Evolutionary conservation across 2,888 invertebrate species (phyloP), one percentile per base, ranked within the genome.

Genomic region (Lithophane ornitopus): DNA sequence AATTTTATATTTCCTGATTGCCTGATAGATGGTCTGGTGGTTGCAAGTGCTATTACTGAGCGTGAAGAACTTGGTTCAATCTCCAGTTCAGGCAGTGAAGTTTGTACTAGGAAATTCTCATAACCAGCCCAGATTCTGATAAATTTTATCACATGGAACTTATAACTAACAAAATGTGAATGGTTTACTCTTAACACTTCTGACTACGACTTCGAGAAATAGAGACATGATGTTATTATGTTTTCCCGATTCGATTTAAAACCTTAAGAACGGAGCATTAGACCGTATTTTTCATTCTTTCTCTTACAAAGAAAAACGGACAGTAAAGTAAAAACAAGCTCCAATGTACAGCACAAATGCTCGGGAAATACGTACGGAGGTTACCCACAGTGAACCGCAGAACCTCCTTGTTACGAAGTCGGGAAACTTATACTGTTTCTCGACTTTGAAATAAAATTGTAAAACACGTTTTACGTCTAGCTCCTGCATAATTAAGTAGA

Each of bases 361-460:
- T 44, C 44, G 39, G 19, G n/a, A 49, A n/a, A 34, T 34, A 62
- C 56, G 14, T 56, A n/a, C 19, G 34, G 12, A 41, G 56, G 49
- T 41, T 41, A 52, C 16, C 52, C 26, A 61, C 39, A 39, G 3
- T 8, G 16, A 26, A 72, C 72, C 66, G 14, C 73, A 34, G 19
- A 14, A 52, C 52, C 61, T 62, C 46, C 52, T 62, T 58, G 67
- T 79, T 65, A 68, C 16, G 3, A 73, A 59, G 67, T 56, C 22
- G 34, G 56, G 12, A 44, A 78, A 68, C 67, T 70, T 69, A 26
- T 46, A 56, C 49, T 3, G 46, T 49, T 8, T 61, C 46, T 56
- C 58, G 54, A 74, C n/a, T 67, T 63, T 59, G 67, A 79, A 81
- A 72, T 72, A 56, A 72, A 56, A 79, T 74, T 74, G 44, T 83